Evolutionary conservation across 2,797 vertebrate species (phyloP).

Genomic region (Simalia tracyae): DNA sequence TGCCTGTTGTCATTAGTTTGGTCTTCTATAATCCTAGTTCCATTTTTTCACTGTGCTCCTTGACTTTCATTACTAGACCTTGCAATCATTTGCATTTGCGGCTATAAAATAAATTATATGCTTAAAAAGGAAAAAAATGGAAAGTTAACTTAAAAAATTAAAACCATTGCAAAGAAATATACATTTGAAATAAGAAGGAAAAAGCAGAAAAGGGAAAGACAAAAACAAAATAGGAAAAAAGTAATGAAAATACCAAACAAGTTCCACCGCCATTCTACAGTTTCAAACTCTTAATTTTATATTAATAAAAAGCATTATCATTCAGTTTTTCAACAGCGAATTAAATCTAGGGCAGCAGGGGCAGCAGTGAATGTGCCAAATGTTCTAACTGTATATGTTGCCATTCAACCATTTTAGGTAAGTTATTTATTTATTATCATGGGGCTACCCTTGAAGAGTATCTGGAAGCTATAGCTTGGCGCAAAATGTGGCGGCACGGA

Average conservation of each 20-base stretch:
- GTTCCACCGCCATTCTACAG: background rate
- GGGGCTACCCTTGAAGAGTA: too few species aligned
- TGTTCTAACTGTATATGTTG: background rate
- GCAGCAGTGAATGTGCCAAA: background rate
- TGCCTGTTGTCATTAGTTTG: background rate
- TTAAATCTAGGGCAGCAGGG: background rate
- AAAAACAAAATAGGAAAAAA: background rate
- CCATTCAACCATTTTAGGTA: background rate
- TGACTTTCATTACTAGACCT: background rate
- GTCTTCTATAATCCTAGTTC: background rate
- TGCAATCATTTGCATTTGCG: background rate
- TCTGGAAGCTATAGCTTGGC: too few species aligned
- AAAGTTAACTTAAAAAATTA: background rate
- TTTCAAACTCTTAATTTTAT: background rate
- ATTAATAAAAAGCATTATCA: background rate
- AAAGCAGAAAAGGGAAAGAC: background rate
- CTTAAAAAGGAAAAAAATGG: background rate
- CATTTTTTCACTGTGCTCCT: background rate
- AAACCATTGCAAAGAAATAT: background rate
- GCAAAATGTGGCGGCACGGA: too few species aligned
- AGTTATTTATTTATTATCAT: background rate
- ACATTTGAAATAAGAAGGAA: background rate
- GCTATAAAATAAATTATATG: background rate
- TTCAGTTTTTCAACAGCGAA: background rate
- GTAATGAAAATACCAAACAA: background rate